Evolutionary conservation across 2,888 invertebrate genomes (phyloP).

Genomic region (Adela reaumurella): DNA sequence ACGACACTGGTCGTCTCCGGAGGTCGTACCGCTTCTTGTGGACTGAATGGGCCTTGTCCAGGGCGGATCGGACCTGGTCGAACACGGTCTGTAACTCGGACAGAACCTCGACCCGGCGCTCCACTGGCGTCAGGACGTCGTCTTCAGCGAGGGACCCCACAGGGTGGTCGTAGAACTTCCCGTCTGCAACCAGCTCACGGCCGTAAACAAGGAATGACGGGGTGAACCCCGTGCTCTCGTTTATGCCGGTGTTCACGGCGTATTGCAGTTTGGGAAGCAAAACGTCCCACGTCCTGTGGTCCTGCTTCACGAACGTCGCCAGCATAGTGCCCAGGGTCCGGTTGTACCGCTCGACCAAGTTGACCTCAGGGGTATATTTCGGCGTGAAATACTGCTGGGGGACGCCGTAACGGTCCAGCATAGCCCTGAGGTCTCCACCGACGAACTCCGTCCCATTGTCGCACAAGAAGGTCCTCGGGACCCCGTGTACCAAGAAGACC

Average conservation of each 20-base stretch:
- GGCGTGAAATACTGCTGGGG: slow-evolving; percentile 5
- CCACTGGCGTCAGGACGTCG: not conserved
- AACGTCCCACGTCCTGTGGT: slow-evolving; percentile 14
- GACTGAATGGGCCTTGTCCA: not conserved
- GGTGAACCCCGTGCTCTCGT: slow-evolving; percentile 14
- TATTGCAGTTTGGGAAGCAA: slow-evolving; percentile 14
- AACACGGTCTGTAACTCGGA: not conserved
- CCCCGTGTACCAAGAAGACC: not conserved
- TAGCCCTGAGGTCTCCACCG: slow-evolving; percentile 1
- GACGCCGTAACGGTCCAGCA: slow-evolving; percentile 5
- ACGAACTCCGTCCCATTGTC: slow-evolving; percentile 7
- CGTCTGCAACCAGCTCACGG: slow-evolving; percentile 6
- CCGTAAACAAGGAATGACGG: slow-evolving; percentile 17
- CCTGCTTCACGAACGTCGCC: not conserved
- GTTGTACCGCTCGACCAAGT: slow-evolving; percentile 4
- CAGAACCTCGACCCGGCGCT: not conserved
- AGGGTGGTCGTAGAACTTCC: not conserved
- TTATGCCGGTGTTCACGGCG: slow-evolving; percentile 15
- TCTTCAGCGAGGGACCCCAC: not conserved
- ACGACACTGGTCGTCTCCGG: not conserved
- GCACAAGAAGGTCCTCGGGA: not conserved
- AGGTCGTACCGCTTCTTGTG: not conserved
- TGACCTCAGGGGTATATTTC: slow-evolving; percentile 5
- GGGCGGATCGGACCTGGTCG: not conserved
- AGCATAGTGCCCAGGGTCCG: slow-evolving; percentile 4